phyloP scores from a whole-genome alignment of 1,140 invertebrate species.

The Papilio dardanus region DNA sequence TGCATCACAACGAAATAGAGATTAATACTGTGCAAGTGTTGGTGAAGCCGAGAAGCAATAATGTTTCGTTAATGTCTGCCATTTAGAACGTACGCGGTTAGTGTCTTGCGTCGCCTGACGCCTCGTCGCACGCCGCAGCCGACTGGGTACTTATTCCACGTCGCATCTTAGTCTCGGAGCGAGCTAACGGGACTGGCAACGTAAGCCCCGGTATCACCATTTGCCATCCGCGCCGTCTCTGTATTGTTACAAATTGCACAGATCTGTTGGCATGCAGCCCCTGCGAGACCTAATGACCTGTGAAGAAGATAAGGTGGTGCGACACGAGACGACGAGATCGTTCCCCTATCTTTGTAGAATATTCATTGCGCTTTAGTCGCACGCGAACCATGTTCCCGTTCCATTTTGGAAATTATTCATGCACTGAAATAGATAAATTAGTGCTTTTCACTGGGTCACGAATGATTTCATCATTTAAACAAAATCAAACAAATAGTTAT shows the following conservation, averaged over 20 bases:
- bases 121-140: conserved; percentile 51
- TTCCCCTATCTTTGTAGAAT: conserved; percentile 67
- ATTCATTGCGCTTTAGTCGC: conserved; percentile 55
- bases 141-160: conserved; percentile 65
- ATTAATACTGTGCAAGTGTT: conserved; percentile 75
- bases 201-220: conserved; percentile 69
- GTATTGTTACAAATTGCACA: conserved; percentile 80
- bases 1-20: conserved; percentile 68
- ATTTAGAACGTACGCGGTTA: conserved; percentile 73
- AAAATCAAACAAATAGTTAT: neutral
- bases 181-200: conserved; percentile 65
- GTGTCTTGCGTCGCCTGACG: conserved; percentile 63
- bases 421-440: neutral
- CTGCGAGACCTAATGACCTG: conserved; percentile 80
- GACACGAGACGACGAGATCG: conserved; percentile 68
- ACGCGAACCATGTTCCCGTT: conserved; percentile 36
- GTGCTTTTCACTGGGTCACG: neutral
- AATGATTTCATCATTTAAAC: neutral
- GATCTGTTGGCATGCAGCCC: conserved; percentile 71
- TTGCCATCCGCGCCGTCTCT: conserved; percentile 63
- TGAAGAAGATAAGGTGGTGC: conserved; percentile 80
- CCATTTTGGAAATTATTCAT: neutral
- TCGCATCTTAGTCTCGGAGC: conserved; percentile 50
- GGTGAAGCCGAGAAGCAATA: conserved; percentile 72
- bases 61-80: conserved; percentile 74